Percentiles rank a stretch among this genome's conserved stretches.
phyloP scores from a whole-genome alignment of 2,888 invertebrate species.

The Parnassius mnemosyne region DNA sequence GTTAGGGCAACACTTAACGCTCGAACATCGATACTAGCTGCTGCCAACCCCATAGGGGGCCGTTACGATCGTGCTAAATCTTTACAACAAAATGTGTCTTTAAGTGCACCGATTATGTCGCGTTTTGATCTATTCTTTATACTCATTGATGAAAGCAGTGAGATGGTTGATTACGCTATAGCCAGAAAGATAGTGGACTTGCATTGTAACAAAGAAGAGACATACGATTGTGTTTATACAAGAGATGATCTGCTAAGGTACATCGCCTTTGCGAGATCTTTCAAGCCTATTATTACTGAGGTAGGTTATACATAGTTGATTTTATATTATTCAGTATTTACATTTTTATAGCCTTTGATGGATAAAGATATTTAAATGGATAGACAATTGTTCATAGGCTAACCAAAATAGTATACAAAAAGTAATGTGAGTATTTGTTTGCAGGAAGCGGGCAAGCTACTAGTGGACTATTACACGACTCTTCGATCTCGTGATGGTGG shows the following conservation, averaged over 20 bases:
- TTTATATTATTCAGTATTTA: no score
- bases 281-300: conserved; percentile 92
- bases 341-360: no score
- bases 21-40: conserved; percentile 97
- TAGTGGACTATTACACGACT: conserved; percentile 94
- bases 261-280: conserved; percentile 97
- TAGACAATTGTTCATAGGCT: no score
- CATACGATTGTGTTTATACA: conserved; percentile 89
- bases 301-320: conserved; percentile 57
- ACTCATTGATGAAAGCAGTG: conserved; percentile 94
- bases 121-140: conserved; percentile 99
- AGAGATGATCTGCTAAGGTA: conserved; percentile 95
- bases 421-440: background rate
- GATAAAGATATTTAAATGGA: no score
- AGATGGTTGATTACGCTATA: conserved; percentile 97
- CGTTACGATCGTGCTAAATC: conserved; percentile 97
- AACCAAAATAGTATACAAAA: no score
- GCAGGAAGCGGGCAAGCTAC: conserved; percentile 88
- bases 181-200: conserved; percentile 97
- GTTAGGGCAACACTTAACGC: conserved; percentile 98
- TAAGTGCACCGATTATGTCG: conserved; percentile 99
- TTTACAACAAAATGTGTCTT: conserved; percentile 94
- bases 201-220: conserved; percentile 91
- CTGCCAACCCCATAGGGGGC: conserved; percentile 98
- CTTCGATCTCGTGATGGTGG: conserved; percentile 92